A percentile compares a stretch with the other conserved stretches of the same genome.
Conservation (phyloP, 2,113 vertebrate genomes). For the Lonchura striata region DNA sequence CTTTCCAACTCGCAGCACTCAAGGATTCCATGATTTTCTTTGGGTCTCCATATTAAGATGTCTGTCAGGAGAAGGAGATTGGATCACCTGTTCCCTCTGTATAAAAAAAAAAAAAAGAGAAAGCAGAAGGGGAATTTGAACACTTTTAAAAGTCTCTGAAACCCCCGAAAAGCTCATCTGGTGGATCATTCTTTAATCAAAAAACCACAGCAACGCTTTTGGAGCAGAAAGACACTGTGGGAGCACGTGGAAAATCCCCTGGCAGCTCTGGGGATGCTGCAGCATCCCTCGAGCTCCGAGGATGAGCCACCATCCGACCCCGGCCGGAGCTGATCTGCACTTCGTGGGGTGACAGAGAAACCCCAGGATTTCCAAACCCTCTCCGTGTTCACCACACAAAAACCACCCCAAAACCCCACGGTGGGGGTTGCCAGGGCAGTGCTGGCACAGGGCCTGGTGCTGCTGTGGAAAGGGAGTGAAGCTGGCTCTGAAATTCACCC, state of each 20-base stretch:
- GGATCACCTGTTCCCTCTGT: background rate
- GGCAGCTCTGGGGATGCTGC: background rate
- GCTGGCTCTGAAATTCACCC: background rate
- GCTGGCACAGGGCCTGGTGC: background rate
- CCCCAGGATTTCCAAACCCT: constrained; percentile 3
- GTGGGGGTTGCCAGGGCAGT: rapidly evolving
- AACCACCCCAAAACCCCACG: background rate
- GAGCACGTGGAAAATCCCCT: background rate
- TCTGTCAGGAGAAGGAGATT: background rate
- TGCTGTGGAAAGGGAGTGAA: background rate
- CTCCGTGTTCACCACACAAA: rapidly evolving
- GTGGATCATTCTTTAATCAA: background rate
- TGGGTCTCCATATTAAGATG: background rate
- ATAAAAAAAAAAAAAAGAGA: no score
- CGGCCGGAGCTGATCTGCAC: background rate
- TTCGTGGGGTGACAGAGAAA: background rate
- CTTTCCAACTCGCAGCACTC: background rate
- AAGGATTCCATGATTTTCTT: background rate
- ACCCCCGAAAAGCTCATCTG: background rate
- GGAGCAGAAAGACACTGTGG: rapidly evolving
- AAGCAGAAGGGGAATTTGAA: background rate
- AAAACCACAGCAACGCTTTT: background rate
- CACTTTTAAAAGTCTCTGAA: background rate
- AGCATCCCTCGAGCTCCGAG: background rate
- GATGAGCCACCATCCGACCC: rapidly evolving